Conservation (phyloP, 1,140 invertebrate genomes). For the Sycophila sp. region DNA sequence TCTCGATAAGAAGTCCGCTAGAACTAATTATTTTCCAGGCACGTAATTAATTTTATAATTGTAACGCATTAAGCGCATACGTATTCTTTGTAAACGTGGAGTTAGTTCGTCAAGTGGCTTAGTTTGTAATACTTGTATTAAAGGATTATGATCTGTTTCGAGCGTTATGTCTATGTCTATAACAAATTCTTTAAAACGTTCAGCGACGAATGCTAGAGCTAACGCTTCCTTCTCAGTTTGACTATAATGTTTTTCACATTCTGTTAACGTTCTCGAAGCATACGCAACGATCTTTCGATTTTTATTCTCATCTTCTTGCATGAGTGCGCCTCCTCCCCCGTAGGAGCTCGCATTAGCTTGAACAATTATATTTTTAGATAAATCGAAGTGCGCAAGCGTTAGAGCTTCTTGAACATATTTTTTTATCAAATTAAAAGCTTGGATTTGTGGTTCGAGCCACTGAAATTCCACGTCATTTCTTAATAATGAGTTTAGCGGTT, state of each 20-base stretch:
- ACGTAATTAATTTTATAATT: constrained; percentile 46
- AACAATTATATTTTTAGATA: constrained; percentile 29
- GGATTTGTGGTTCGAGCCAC: constrained; percentile 37
- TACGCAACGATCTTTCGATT: constrained; percentile 38
- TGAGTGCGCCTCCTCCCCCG: constrained; percentile 27
- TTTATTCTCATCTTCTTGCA: constrained; percentile 3
- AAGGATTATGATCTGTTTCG: constrained; percentile 53
- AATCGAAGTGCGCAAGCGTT: constrained; percentile 37
- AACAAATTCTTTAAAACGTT: constrained; percentile 54
- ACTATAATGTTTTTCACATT: constrained; percentile 44
- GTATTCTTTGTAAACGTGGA: constrained; percentile 54
- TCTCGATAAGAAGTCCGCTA: constrained; percentile 50
- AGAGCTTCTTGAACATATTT: constrained; percentile 8
- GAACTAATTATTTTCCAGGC: constrained; percentile 49
- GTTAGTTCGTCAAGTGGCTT: constrained; percentile 50
- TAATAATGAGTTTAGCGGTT: constrained; percentile 42
- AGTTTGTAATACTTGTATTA: constrained; percentile 43
- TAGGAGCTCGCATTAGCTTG: constrained; percentile 42
- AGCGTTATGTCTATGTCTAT: constrained; percentile 41
- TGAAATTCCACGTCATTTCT: constrained; percentile 21
- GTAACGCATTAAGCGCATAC: constrained; percentile 53
- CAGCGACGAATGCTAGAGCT: constrained; percentile 41
- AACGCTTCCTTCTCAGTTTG: constrained; percentile 50
- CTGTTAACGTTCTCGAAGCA: constrained; percentile 42
- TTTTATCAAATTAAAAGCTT: constrained; percentile 35